Percentiles rank a stretch among this genome's conserved stretches.
Evolutionary conservation across 2,113 vertebrate species (phyloP).

Genomic region (Neotoma lepida): DNA sequence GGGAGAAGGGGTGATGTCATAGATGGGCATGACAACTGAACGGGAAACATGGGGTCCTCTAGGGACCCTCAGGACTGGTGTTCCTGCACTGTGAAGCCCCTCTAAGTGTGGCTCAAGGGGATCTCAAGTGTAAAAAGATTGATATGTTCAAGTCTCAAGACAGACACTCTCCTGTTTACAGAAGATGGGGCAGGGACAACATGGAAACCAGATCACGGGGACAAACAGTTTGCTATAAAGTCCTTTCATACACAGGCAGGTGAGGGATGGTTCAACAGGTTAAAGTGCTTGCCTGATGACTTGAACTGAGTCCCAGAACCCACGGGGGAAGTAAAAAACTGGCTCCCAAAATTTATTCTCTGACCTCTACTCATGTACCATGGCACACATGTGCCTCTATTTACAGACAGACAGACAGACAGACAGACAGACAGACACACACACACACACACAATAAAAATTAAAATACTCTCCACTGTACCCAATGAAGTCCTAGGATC

Average conservation of each 20-base stretch:
- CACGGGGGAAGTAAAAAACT: neutral
- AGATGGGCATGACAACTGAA: neutral
- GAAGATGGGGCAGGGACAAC: neutral
- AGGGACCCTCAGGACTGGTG: neutral
- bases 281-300: neutral
- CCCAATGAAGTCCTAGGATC: neutral
- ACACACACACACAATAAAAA: neutral
- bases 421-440: neutral
- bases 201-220: neutral
- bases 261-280: neutral
- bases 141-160: conserved; percentile 7
- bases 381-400: neutral
- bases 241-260: neutral
- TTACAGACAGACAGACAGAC: neutral
- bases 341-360: neutral
- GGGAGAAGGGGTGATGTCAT: neutral
- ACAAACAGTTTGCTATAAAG: neutral
- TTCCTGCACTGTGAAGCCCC: neutral
- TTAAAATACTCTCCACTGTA: neutral
- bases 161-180: neutral
- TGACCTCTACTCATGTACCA: neutral
- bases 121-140: neutral
- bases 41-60: neutral
- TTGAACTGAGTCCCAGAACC: neutral
- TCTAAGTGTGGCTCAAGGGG: neutral